Base-by-base conservation (phyloP, 1,140 invertebrate species). In the Microplitis mediator region DNA sequence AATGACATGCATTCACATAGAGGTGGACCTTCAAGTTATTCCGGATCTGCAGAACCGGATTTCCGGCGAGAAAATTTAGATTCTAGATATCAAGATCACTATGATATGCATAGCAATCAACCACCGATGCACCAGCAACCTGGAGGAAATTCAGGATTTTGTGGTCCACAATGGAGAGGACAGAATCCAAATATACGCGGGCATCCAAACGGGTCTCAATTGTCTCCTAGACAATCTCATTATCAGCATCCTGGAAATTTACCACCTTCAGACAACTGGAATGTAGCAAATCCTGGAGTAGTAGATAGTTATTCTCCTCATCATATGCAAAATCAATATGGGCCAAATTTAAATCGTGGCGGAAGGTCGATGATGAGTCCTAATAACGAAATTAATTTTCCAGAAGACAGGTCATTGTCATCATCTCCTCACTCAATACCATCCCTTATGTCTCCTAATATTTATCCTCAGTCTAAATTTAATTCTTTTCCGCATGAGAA, bases 401-500 rank as follows among this genome's bases (percentile, higher is more conserved):
- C 69, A 16, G 68, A 72, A 9, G 70, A 72, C 5, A 66, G 56
- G 14, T 3, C 62, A n/a, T 35, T 66, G 8, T 72, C 70, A 11
- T 35, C 70, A 31, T 36, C 63, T 34, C 62, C 51, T 4, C 45
- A 31, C 3, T 23, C 36, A 11, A 75, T 75, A 45, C 74, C 62
- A 58, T 61, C 74, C 16, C 54, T 75, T 8, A 67, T 75, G 54
- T 58, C 74, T 3, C 9, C 51, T 4, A n/a, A 64, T 14, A 31
- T 9, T 39, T n/a, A 80, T 34, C 61, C 69, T 73, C 8, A 64
- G 72, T 58, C 73, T 39, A 77, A 71, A 31, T 80, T 75, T 31
- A 74, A 77, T 45, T 54, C 69, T 6, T 80, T 74, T 67, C 75
- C 64, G 4, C 60, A 65, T 9, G 76, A 75, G 5, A 78, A 77